phyloP scores from a whole-genome alignment of 2,888 invertebrate species.

The Erebia aethiops region DNA sequence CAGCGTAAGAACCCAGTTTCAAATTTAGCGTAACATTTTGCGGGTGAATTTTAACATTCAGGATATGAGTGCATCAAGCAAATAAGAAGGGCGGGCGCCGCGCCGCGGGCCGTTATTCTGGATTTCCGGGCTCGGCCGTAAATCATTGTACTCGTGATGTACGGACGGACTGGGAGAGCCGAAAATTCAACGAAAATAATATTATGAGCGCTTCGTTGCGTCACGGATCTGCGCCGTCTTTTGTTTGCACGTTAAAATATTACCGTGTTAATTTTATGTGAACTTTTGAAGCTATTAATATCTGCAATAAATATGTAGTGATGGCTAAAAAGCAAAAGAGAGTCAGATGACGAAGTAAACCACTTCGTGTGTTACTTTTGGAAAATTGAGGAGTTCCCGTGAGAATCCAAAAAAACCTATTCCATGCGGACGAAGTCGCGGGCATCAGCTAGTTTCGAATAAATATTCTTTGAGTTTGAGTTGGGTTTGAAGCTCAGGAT shows the following conservation, averaged over 20 bases:
- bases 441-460: constrained; percentile 54
- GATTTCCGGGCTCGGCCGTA: constrained; percentile 37
- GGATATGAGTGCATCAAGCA: constrained; percentile 44
- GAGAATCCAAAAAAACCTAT: no score
- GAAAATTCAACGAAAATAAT: constrained; percentile 16
- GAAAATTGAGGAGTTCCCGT: no score
- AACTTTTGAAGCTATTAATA: no score
- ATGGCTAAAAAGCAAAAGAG: no score
- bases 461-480: no score
- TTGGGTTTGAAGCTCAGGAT: background rate
- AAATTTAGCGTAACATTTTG: constrained; percentile 7
- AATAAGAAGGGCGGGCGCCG: constrained; percentile 43
- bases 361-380: no score
- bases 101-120: constrained; percentile 12
- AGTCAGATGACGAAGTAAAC: no score
- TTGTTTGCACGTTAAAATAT: background rate
- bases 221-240: background rate
- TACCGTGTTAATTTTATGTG: background rate
- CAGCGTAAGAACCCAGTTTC: background rate
- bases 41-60: constrained; percentile 41
- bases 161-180: constrained; percentile 36
- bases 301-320: no score
- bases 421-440: no score
- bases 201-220: background rate
- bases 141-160: constrained; percentile 43